Conservation (phyloP, 1,140 invertebrate species). For the Acromyrmex echinatior region DNA sequence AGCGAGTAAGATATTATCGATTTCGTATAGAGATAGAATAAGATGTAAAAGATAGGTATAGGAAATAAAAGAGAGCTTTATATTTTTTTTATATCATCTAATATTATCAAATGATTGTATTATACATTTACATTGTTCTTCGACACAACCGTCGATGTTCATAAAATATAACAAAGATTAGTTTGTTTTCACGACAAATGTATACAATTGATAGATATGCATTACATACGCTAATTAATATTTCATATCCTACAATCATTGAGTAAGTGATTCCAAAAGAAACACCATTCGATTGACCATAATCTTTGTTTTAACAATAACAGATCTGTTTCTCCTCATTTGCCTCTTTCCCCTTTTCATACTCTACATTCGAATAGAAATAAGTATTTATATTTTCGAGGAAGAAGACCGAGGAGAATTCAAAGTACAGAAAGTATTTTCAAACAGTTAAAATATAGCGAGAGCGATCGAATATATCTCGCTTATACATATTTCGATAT, state of each 20-base stretch:
- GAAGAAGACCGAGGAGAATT: background rate
- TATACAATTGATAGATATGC: conserved; percentile 6
- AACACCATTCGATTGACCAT: background rate
- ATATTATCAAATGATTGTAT: background rate
- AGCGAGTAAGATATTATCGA: background rate
- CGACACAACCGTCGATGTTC: conserved; percentile 11
- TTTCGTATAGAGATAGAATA: conserved; percentile 2
- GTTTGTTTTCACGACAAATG: conserved; percentile 19
- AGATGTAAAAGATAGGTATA: background rate
- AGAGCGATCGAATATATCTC: background rate
- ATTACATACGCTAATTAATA: conserved; percentile 18
- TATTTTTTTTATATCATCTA: background rate
- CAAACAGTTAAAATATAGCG: conserved; percentile 18
- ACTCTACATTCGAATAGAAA: conserved; percentile 14
- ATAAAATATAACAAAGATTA: conserved; percentile 6
- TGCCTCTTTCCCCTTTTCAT: background rate
- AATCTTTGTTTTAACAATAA: conserved; percentile 12
- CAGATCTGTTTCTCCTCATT: background rate
- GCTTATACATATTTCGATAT: background rate
- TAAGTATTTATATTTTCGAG: too few species aligned
- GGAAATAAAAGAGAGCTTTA: background rate
- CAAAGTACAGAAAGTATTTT: background rate
- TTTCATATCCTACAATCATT: background rate
- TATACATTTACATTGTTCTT: conserved; percentile 12
- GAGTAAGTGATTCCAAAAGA: background rate